A percentile compares a stretch with the other conserved stretches of the same genome.
Evolutionary conservation across 2,888 invertebrate species (phyloP).

Genomic region (Endotricha flammealis): DNA sequence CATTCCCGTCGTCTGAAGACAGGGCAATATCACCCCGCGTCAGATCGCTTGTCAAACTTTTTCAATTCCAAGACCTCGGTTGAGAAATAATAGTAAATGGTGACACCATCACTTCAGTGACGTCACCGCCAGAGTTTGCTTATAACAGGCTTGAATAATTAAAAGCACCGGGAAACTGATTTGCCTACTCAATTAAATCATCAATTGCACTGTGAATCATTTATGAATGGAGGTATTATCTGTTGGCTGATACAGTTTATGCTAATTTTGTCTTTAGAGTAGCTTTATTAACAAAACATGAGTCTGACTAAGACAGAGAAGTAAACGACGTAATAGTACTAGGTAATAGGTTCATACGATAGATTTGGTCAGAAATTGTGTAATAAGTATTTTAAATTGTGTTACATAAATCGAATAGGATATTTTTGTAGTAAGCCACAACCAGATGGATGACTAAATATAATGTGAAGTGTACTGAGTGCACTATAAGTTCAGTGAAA

Average conservation of each 20-base stretch:
- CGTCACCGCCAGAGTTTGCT: slow-evolving; percentile 2
- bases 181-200: slow-evolving; percentile 9
- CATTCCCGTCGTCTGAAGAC: slow-evolving; percentile 5
- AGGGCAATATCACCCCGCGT: slow-evolving; percentile 15
- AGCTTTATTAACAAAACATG: no score
- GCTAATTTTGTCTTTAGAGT: not conserved
- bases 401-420: no score
- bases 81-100: slow-evolving; percentile 4
- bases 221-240: not conserved
- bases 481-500: no score
- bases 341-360: no score
- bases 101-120: not conserved
- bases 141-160: slow-evolving; percentile 10
- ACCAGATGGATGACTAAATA: no score
- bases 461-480: no score
- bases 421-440: no score
- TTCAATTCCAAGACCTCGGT: slow-evolving; percentile 24
- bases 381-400: no score
- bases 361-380: no score
- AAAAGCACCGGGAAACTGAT: slow-evolving; percentile 10
- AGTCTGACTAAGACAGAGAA: no score
- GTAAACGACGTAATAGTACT: no score
- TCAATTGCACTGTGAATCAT: not conserved
- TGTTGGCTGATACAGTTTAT: not conserved
- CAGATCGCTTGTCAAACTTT: slow-evolving; percentile 28